Base-by-base conservation (phyloP, 2,113 vertebrate genomes). In the Clarias batrachus region DNA sequence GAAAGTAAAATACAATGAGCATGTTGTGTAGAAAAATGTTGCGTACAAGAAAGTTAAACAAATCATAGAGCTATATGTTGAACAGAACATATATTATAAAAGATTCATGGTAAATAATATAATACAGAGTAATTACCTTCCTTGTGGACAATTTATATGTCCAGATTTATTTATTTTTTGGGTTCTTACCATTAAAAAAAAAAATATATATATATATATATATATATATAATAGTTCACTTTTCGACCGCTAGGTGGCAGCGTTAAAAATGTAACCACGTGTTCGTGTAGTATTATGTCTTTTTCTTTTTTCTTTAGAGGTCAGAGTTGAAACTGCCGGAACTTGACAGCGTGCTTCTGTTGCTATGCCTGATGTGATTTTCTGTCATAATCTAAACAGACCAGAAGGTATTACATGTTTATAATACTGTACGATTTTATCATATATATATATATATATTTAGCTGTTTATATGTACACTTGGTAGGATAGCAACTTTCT, bases 331-430 rank as follows among this genome's bases (percentile, higher is more conserved):
- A 27, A 85, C 25, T 66, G 14, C 59, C 77, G 68, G 73, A 83
- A 81, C 59, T 80, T 85, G 83, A 83, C 89, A 89, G 82, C 90
- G 87, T 90, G 89, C 30, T 57, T 76, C 7, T 89, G 88, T 86
- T 81, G 80, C 82, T 63, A 63, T 71, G 10, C 8, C 1, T 3
- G 25, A 2, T 13, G 30, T 71, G 85, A 8, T 23, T 82, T 56
- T 76, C 11, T 37, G 16, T 82, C 48, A 21, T 77, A 17, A 12
- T 30, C 23, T 62, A 81, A 60, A 81, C n/a, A 71, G 52, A 16
- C 2, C 54, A 7, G 37, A 14, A 68, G 66, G 48, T 81, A 27
- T 82, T 48, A 33, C 3, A 23, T 65, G 13, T 17, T 68, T 66
- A 68, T 68, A 9, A 16, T 12, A 37, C 33, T 37, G 33, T 37